These are phyloP conservation scores for Trididemnum clinides DNA, from an alignment of 23 tunicate species.

Conservation along the genomic window DNA sequence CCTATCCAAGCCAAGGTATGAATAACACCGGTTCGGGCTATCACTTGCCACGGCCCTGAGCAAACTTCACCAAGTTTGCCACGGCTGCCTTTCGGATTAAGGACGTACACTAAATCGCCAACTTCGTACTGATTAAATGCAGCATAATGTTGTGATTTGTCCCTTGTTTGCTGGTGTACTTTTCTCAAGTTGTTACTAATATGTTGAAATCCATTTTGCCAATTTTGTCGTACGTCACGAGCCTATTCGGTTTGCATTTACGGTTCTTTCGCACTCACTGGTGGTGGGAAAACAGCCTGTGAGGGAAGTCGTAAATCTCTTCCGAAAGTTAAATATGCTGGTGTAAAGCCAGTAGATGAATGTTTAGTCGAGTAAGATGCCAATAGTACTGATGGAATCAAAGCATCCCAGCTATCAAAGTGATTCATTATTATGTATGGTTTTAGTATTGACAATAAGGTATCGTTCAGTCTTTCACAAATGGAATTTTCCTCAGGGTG, in stretches of 20 bases:
- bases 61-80: conserved; percentile 11
- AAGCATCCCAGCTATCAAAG: not conserved
- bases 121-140: not conserved
- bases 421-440: not conserved
- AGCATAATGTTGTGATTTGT: conserved; percentile 2
- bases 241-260: not conserved
- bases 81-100: not conserved
- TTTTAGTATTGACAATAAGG: not conserved
- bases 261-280: not conserved
- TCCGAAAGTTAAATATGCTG: not conserved
- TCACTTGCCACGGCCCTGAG: conserved; percentile 5
- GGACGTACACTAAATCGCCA: not conserved
- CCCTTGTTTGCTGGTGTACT: not conserved
- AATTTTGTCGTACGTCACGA: not conserved
- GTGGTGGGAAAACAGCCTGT: conserved; percentile 1
- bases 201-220: not conserved
- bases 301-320: not conserved
- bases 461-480: not conserved
- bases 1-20: not conserved
- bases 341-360: conserved; percentile 5
- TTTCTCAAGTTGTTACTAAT: not conserved
- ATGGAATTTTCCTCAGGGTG: not conserved
- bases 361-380: not conserved
- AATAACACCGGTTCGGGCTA: not conserved
- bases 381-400: not conserved